Base-by-base conservation (phyloP, 2,888 invertebrate species). In the Rhopalosiphum nymphaeae region DNA sequence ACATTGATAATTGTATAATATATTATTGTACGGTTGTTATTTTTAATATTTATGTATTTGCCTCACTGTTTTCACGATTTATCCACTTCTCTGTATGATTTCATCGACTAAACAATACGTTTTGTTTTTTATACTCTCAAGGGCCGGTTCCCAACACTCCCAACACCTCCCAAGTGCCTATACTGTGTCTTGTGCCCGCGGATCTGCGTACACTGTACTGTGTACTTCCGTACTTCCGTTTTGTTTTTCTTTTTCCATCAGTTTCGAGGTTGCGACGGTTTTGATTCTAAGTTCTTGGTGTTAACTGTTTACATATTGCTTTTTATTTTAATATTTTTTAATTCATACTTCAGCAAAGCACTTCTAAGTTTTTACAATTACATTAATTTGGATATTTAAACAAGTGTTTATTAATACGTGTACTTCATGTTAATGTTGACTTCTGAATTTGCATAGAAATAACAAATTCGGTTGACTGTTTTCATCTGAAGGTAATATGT, bases 1-100 rank as follows among this genome's bases (percentile, higher is more conserved):
- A 29, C 46, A 26, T 44, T 84, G 78, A 36, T 21, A 21, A 53
- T 5, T 21, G 21, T 53, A 84, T 84, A 84, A 25, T n/a, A 21
- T 9, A 26, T 11, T 46, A 49, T 44, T 49, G 2, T 86, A 10
- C 85, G 29, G 25, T 56, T 26, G 16, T 85, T 44, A 21, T 16
- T 26, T n/a, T 78, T 53, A 78, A 78, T 78, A 78, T 78, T 56
- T 44, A 56, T 21, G 11, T 16, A 44, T 44, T 91, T 91, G 49
- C 56, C 10, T 56, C 85, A 91, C 91, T 91, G 91, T 85, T 21
- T 91, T 85, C 84, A 36, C 85, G 84, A 42, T 42, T 13, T 49
- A 49, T 67, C 46, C 16, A 36, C 21, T 61, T 21, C 44, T 86
- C 26, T 5, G 5, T 29, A 26, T 29, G 44, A n/a, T n/a, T n/a